Evolutionary conservation across 2,797 vertebrate genomes (phyloP).

Genomic region (Cryptoblepharus egeriae): DNA sequence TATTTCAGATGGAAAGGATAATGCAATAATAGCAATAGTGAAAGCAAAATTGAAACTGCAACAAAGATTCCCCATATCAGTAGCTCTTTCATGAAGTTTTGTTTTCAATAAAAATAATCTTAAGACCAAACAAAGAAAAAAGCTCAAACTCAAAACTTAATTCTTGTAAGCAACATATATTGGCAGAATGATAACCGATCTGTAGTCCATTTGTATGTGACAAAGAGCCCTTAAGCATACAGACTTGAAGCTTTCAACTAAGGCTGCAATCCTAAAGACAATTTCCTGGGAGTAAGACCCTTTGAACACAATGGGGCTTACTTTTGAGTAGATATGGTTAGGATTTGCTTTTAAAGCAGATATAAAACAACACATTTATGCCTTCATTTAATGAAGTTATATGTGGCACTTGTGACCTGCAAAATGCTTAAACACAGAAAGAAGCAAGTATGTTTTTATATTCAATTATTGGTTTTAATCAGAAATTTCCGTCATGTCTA

Average conservation of each 20-base stretch:
- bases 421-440: slow-evolving; percentile 32
- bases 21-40: slow-evolving; percentile 25
- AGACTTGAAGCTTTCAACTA: slow-evolving; percentile 5
- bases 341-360: too few species aligned
- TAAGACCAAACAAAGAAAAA: not conserved
- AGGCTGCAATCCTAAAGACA: too few species aligned
- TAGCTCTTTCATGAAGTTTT: slow-evolving; percentile 35
- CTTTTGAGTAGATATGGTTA: too few species aligned
- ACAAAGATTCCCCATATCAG: slow-evolving; percentile 29
- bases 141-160: not conserved
- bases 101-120: not conserved
- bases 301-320: too few species aligned
- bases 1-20: slow-evolving; percentile 48
- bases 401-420: slow-evolving; percentile 22
- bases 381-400: not conserved
- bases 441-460: slow-evolving; percentile 52
- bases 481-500: slow-evolving; percentile 51
- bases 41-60: slow-evolving; percentile 56
- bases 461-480: slow-evolving; percentile 59
- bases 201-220: not conserved
- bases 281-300: too few species aligned
- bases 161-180: not conserved
- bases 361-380: slow-evolving; percentile 9
- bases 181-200: not conserved
- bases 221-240: not conserved